These are phyloP conservation scores for Theocolax elegans DNA, from an alignment of 1,140 invertebrate genomes.

Conservation along the genomic window DNA sequence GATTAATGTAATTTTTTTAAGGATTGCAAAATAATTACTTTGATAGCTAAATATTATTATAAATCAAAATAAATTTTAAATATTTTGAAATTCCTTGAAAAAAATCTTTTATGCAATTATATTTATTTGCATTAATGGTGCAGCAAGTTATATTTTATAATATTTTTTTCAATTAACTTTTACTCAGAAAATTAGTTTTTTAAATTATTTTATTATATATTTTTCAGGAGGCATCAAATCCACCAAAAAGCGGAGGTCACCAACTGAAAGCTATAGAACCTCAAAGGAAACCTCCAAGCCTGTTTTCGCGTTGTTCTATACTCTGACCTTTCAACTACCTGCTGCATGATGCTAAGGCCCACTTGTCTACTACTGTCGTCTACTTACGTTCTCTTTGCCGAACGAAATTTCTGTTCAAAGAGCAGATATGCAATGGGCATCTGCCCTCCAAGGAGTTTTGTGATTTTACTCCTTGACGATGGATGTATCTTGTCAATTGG, in stretches of 20 bases:
- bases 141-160: neutral
- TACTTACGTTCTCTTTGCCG: constrained; percentile 59
- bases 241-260: constrained; percentile 77
- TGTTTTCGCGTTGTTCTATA: constrained; percentile 78
- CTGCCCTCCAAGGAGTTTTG: constrained; percentile 49
- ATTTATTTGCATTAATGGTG: neutral
- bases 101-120: neutral
- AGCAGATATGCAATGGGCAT: constrained; percentile 45
- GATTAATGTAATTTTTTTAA: too few species aligned
- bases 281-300: constrained; percentile 78
- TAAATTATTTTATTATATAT: constrained; percentile 5
- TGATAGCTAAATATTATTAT: too few species aligned
- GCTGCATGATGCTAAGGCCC: constrained; percentile 53
- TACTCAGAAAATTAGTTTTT: too few species aligned
- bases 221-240: constrained; percentile 82
- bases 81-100: too few species aligned
- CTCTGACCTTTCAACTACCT: constrained; percentile 74
- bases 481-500: constrained; percentile 51
- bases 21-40: too few species aligned
- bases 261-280: constrained; percentile 78
- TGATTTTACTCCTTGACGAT: constrained; percentile 60
- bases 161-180: neutral
- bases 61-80: too few species aligned
- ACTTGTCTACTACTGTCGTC: constrained; percentile 56
- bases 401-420: constrained; percentile 58